Base-by-base conservation (phyloP, 2,888 invertebrate species). In the Stenoptilia bipunctidactyla region DNA sequence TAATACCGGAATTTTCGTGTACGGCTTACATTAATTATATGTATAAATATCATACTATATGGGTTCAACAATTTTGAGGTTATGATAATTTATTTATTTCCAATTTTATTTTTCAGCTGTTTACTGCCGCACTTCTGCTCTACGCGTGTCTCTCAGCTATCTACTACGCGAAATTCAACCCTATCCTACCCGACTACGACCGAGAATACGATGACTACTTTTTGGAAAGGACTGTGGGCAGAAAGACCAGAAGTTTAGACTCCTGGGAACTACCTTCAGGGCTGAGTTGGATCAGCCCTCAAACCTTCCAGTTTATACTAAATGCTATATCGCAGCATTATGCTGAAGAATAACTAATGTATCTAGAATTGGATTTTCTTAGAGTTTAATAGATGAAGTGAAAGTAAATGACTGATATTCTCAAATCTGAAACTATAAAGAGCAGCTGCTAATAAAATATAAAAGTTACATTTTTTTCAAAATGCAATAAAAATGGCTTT, bases 81-180 rank as follows among this genome's bases (percentile, higher is more conserved):
- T n/a, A n/a, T n/a, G n/a, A n/a, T n/a, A n/a, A n/a, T n/a, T n/a
- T n/a, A n/a, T n/a, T n/a, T n/a, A n/a, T n/a, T n/a, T n/a, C n/a
- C n/a, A n/a, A n/a, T 38, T 51, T 55, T 52, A 46, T 46, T 47
- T 82, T 86, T 49, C 83, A 94, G 93, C 85, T 94, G 36, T 90
- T 91, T 59, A 94, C 94, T 5, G 93, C 93, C 0, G 87, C 89
- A 3, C 79, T 94, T 34, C 86, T 94, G 20, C 89, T 93, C 51
- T 94, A 94, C 80, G 93, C 93, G 41, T 92, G 92, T 40, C 87
- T 94, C 54, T 93, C 94, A 1, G 94, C 94, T 41, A 90, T 93
- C 58, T 93, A 93, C 73, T 94, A 93, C 73, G 93, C 94, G 39
- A 93, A 93, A 71, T 92, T 93, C 65, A 93, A 93, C 72, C 92